Evolutionary conservation across 2,888 invertebrate species (phyloP).

Genomic region (Branchinecta sandiegonensis): DNA sequence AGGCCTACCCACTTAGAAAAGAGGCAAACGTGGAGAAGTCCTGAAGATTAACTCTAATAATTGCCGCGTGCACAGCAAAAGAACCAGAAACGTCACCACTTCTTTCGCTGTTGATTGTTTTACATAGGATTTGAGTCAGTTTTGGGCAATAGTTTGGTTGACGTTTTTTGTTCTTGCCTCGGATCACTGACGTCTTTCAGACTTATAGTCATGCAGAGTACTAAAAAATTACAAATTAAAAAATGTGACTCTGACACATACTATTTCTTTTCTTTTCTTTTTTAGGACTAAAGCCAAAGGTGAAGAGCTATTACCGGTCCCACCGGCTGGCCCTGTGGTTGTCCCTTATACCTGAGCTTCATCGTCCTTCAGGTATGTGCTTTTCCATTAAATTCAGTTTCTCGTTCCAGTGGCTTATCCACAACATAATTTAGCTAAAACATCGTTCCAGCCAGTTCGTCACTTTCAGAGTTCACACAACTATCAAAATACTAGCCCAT

Average conservation of each 20-base stretch:
- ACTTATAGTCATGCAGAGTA: too few relatives aligned
- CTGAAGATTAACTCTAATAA: too few relatives aligned
- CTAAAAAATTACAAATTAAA: background rate
- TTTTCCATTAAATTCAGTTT: constrained; percentile 24
- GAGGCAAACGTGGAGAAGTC: too few relatives aligned
- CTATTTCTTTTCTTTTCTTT: constrained; percentile 32
- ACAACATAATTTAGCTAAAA: too few relatives aligned
- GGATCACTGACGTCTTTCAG: background rate
- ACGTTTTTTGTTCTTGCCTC: background rate
- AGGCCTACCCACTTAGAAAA: too few relatives aligned
- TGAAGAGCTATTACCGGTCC: constrained; percentile 85
- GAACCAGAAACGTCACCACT: too few relatives aligned
- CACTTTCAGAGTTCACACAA: too few relatives aligned
- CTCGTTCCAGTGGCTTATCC: background rate
- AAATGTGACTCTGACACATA: background rate
- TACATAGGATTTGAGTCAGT: background rate
- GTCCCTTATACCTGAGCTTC: constrained; percentile 71
- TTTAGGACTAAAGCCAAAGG: constrained; percentile 69
- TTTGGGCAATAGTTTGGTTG: too few relatives aligned
- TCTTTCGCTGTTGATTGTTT: too few relatives aligned
- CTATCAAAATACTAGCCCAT: too few relatives aligned
- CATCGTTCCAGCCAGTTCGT: too few relatives aligned
- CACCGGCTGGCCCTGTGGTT: constrained; percentile 92
- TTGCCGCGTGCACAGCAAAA: too few relatives aligned
- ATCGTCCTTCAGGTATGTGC: constrained; percentile 32